phyloP scores from a whole-genome alignment of 1,140 invertebrate species.

The Megathymus violae region DNA sequence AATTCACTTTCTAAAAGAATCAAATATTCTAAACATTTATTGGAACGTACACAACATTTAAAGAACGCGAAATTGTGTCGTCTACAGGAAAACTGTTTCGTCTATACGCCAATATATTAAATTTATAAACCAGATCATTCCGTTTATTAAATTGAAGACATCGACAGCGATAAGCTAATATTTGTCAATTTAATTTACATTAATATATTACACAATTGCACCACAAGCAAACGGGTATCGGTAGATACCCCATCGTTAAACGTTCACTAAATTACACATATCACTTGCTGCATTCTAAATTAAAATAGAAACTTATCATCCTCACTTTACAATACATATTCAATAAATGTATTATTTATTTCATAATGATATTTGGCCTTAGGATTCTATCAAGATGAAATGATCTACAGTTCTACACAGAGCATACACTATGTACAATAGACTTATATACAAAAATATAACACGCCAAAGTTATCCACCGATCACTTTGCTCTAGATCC shows the following conservation, averaged over 20 bases:
- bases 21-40: too few species aligned
- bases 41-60: too few species aligned
- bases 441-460: constrained; percentile 77
- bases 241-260: background rate
- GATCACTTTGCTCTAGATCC: constrained; percentile 43
- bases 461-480: constrained; percentile 54
- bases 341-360: constrained; percentile 14
- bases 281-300: constrained; percentile 8
- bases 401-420: constrained; percentile 76
- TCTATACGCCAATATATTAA: background rate
- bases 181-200: constrained; percentile 21
- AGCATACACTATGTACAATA: constrained; percentile 80
- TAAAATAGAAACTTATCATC: constrained; percentile 1
- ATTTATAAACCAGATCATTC: background rate
- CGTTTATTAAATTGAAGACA: constrained; percentile 14
- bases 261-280: constrained; percentile 15
- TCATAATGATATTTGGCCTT: constrained; percentile 42
- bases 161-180: constrained; percentile 21
- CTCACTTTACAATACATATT: constrained; percentile 6
- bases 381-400: constrained; percentile 67
- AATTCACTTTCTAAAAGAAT: too few species aligned
- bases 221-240: constrained; percentile 36
- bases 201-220: constrained; percentile 47
- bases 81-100: too few species aligned
- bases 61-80: too few species aligned